Evolutionary conservation across 2,888 invertebrate genomes (phyloP).

Genomic region (Dastarcus helophoroides): DNA sequence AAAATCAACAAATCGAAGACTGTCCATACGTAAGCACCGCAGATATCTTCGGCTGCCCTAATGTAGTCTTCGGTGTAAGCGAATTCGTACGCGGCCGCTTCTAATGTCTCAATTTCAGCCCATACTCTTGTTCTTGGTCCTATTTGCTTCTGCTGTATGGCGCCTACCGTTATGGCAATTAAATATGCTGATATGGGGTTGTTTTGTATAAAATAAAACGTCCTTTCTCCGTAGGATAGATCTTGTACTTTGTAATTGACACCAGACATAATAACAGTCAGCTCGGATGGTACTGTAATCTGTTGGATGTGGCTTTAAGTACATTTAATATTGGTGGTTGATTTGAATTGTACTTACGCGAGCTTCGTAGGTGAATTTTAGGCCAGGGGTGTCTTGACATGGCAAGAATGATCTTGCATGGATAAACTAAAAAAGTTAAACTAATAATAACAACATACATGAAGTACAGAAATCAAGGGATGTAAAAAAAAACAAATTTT

Average conservation of each 20-base stretch:
- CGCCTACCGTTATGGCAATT: constrained; percentile 80
- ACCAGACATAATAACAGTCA: constrained; percentile 85
- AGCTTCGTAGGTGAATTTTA: constrained; percentile 66
- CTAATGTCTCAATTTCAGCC: constrained; percentile 78
- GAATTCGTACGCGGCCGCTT: constrained; percentile 80
- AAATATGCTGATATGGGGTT: constrained; percentile 84
- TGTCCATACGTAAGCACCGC: constrained; percentile 86
- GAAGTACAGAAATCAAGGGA: no score
- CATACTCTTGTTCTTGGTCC: constrained; percentile 79
- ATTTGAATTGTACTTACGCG: constrained; percentile 28
- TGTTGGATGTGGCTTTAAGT: constrained; percentile 19
- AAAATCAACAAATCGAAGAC: constrained; percentile 81
- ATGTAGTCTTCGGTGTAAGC: constrained; percentile 75
- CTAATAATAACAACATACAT: no score
- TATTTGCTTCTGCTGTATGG: constrained; percentile 58
- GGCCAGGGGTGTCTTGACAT: constrained; percentile 85
- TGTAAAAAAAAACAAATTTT: no score
- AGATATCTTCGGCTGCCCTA: constrained; percentile 67
- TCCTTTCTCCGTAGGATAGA: constrained; percentile 36
- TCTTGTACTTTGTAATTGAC: constrained; percentile 42
- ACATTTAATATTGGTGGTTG: constrained; percentile 8
- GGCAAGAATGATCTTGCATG: constrained; percentile 84
- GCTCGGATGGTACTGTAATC: constrained; percentile 60
- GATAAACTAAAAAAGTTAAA: constrained; percentile 63
- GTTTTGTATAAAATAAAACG: constrained; percentile 57